A percentile compares a stretch with the other conserved stretches of the same genome.
phyloP scores from a whole-genome alignment of 2,888 invertebrate species.

The Callosobruchus maculatus region DNA sequence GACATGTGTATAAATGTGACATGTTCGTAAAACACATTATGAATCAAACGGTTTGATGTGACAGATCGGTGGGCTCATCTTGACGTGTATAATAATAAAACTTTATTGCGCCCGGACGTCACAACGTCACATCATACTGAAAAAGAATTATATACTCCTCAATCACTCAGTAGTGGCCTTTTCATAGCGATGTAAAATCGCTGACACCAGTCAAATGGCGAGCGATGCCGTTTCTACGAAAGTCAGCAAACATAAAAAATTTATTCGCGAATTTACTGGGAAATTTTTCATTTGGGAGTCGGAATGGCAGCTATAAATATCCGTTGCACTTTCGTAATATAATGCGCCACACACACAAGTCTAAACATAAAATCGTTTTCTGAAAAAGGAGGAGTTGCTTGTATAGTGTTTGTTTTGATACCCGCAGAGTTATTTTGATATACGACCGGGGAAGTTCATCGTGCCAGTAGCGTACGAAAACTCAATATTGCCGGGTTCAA shows the following conservation, averaged over 20 bases:
- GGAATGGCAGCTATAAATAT: conserved; percentile 15
- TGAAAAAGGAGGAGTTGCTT: conserved; percentile 5
- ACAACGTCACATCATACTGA: background rate
- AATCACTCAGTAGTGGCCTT: background rate
- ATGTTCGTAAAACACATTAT: background rate
- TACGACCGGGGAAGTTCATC: conserved; percentile 15
- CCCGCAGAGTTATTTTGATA: conserved; percentile 19
- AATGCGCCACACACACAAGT: background rate
- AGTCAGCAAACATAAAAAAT: conserved; percentile 15
- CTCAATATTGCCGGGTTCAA: background rate
- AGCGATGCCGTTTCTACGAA: conserved; percentile 16
- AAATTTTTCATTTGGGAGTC: conserved; percentile 18
- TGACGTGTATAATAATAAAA: background rate
- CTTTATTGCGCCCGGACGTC: background rate
- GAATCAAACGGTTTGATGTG: background rate
- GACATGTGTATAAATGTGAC: background rate
- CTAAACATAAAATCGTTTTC: background rate
- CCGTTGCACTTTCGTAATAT: conserved; percentile 10
- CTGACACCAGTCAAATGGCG: conserved; percentile 17
- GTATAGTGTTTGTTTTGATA: conserved; percentile 18
- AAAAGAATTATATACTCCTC: background rate
- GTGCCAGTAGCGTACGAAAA: background rate
- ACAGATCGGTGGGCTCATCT: background rate
- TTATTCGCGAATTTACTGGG: conserved; percentile 19
- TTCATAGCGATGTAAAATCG: conserved; percentile 5